phyloP scores from a whole-genome alignment of 2,797 vertebrate species.

The Pangasius mekongensis region DNA sequence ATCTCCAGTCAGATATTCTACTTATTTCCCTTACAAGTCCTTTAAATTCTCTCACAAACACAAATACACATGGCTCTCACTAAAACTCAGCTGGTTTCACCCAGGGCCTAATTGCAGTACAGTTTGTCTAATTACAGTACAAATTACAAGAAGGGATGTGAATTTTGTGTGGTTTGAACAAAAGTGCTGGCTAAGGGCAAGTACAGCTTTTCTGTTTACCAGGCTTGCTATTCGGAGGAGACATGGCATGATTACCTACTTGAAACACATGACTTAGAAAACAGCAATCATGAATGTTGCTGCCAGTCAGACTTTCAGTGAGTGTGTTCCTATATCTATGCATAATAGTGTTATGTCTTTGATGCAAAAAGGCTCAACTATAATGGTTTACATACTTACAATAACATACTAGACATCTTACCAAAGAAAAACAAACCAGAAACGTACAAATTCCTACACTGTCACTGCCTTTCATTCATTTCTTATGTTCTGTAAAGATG shows the following conservation, averaged over 20 bases:
- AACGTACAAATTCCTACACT: not conserved
- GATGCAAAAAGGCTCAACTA: not conserved
- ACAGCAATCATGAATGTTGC: not conserved
- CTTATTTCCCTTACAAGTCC: not conserved
- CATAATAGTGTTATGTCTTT: not conserved
- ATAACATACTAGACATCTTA: not conserved
- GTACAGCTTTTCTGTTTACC: not conserved
- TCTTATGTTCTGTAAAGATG: no score
- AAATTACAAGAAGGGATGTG: not conserved
- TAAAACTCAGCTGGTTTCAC: not conserved
- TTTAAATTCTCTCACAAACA: constrained; percentile 1
- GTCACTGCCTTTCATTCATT: not conserved
- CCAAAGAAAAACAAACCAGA: not conserved
- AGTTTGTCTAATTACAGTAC: constrained; percentile 9
- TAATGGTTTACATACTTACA: no score
- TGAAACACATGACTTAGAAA: not conserved
- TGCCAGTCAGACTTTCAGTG: not conserved
- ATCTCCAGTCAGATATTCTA: constrained; percentile 26
- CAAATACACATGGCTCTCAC: not conserved
- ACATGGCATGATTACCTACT: not conserved
- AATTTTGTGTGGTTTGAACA: not conserved
- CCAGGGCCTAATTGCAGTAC: constrained; percentile 8
- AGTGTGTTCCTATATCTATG: not conserved
- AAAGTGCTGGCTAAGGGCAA: not conserved
- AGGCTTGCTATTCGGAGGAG: not conserved